phyloP scores from a whole-genome alignment of 2,888 invertebrate species.

The Lithophane leautieri region DNA sequence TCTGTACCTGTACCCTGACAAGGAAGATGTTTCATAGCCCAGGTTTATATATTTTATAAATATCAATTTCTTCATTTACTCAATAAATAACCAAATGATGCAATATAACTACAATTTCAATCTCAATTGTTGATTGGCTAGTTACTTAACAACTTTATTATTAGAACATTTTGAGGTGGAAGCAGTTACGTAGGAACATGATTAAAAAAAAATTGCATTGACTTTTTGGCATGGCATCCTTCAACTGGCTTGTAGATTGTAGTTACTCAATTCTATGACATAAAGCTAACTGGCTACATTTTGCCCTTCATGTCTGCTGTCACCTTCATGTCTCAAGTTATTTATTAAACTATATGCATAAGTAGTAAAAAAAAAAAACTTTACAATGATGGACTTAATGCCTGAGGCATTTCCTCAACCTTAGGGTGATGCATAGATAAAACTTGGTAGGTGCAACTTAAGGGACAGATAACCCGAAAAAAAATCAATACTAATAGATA shows the following conservation, averaged over 20 bases:
- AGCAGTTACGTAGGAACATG: background rate
- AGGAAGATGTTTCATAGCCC: background rate
- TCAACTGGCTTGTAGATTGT: background rate
- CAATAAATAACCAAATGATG: conserved; percentile 21
- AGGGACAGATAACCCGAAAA: too few relatives aligned
- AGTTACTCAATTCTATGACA: background rate
- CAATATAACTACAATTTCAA: conserved; percentile 12
- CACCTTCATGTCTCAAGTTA: background rate
- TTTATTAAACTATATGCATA: too few relatives aligned
- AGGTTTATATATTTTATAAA: background rate
- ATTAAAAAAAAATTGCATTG: too few relatives aligned
- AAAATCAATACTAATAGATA: too few relatives aligned
- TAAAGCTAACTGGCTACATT: too few relatives aligned
- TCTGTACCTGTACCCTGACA: background rate
- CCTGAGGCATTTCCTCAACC: too few relatives aligned
- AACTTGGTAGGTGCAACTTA: too few relatives aligned
- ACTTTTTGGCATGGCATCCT: background rate
- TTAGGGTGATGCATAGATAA: too few relatives aligned
- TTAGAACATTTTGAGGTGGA: background rate
- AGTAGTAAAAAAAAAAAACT: too few relatives aligned
- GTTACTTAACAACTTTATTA: background rate
- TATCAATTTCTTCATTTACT: conserved; percentile 10
- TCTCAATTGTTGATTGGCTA: background rate
- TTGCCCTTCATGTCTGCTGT: background rate
- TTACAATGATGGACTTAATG: too few relatives aligned